These are phyloP conservation scores for Pantherophis guttatus DNA, from an alignment of 2,113 vertebrate genomes.

Conservation along the genomic window DNA sequence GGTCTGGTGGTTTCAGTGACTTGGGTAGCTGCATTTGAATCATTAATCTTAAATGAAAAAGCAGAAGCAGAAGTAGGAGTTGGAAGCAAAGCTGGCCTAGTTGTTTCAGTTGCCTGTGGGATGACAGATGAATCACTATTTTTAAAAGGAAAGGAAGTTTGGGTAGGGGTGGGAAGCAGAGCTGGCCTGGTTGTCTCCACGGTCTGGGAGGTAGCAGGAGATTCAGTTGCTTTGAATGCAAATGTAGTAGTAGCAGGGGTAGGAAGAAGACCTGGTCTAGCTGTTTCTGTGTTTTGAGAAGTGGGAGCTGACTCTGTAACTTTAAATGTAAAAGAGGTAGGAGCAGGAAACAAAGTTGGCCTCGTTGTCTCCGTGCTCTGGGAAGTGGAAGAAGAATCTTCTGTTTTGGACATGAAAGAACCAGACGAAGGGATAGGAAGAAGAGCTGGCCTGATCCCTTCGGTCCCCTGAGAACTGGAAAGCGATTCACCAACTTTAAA, in stretches of 20 bases:
- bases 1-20: conserved; percentile 67
- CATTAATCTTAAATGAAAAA: conserved; percentile 61
- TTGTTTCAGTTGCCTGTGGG: conserved; percentile 64
- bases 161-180: conserved; percentile 72
- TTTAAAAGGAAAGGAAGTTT: conserved; percentile 60
- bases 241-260: conserved; percentile 68
- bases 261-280: conserved; percentile 73
- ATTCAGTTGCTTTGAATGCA: conserved; percentile 53
- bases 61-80: conserved; percentile 67
- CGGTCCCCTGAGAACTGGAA: conserved; percentile 57
- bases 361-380: conserved; percentile 67
- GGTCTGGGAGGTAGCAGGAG: conserved; percentile 61
- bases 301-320: conserved; percentile 52
- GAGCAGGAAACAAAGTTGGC: conserved; percentile 73
- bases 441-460: conserved; percentile 70
- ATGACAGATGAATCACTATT: conserved; percentile 32
- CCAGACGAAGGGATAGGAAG: conserved; percentile 68
- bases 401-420: conserved; percentile 63
- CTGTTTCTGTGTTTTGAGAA: conserved; percentile 65
- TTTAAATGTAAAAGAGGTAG: conserved; percentile 66
- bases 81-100: conserved; percentile 74
- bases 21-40: conserved; percentile 49
- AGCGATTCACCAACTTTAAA: conserved; percentile 53
- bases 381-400: conserved; percentile 56
- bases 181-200: conserved; percentile 70